Base-by-base conservation (phyloP, 1,140 invertebrate species). In the Aphidius ervi region DNA sequence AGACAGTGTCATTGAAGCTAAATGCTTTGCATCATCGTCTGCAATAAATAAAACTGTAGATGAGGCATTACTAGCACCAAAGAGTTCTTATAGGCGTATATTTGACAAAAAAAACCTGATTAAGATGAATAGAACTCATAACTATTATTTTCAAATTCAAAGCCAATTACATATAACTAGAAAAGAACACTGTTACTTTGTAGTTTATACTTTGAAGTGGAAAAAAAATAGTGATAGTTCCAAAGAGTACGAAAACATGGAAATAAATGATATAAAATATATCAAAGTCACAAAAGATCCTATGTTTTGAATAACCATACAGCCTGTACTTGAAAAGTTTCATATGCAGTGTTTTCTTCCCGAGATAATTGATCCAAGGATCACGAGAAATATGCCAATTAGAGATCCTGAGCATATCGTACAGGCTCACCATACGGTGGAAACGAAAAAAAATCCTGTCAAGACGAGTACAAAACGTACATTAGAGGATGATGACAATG, bases 311-410 rank as follows among this genome's bases (percentile, higher is more conserved):
- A 63, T 9, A 46, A 50, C 43, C 0, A 37, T 67, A 63, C 43
- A 63, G 48, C 43, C 49, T 39, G 47, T 65, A 37, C 59, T 77
- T n/a, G 58, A 9, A 6, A 31, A n/a, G 9, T 76, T 76, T 64
- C 73, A 73, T 58, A 57, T 49, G 6, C 58, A 71, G 6, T 73
- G 70, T 56, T 37, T 77, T 31, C 46, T 74, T 20, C 68, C 70
- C 0, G 74, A 75, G 68, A 69, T 74, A 9, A 46, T 77, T 4
- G 75, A 79, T 56, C 67, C 71, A 47, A 57, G 71, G 5, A 41
- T 56, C 23, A 63, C 63, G 9, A 63, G 70, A 66, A 52, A 55
- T 57, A 67, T 71, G 68, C 56, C 61, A 5, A 70, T 74, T n/a
- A 55, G 62, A 60, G 61, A 73, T 39, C 68, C 71, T 8, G 43